Conservation (phyloP, 2,113 vertebrate species). For the Campylomormyrus tamandua region DNA sequence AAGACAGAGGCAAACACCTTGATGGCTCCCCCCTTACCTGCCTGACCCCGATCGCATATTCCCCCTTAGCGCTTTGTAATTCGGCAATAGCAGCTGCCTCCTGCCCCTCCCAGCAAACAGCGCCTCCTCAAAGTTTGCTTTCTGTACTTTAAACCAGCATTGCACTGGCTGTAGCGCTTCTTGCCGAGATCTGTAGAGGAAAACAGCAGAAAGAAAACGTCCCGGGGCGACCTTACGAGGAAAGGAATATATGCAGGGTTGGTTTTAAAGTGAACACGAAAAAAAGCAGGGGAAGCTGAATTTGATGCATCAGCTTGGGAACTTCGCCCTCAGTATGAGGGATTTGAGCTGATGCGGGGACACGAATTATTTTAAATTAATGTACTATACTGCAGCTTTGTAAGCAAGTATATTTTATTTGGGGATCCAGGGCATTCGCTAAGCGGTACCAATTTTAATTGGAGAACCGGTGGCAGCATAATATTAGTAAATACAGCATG, state of each 20-base stretch:
- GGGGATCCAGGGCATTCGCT: conserved; percentile 3
- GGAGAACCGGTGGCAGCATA: conserved; percentile 37
- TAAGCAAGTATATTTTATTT: conserved; percentile 31
- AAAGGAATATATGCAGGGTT: neutral
- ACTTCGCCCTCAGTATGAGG: conserved; percentile 50
- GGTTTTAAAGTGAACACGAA: conserved; percentile 18
- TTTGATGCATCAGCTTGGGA: conserved; percentile 41
- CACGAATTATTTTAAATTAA: neutral
- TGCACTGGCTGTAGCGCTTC: conserved; percentile 39
- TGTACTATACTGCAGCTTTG: conserved; percentile 33
- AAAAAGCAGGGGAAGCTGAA: conserved; percentile 26
- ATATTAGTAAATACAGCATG: conserved; percentile 52
- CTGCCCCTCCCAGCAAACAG: conserved; percentile 58
- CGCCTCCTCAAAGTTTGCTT: conserved; percentile 52
- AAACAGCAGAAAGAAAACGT: conserved; percentile 31
- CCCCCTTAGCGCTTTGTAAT: conserved; percentile 15
- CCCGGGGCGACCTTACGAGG: conserved; percentile 34
- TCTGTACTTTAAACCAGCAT: conserved; percentile 23
- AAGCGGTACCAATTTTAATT: neutral
- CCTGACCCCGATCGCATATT: neutral
- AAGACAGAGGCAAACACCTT: conserved; percentile 24
- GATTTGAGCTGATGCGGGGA: conserved; percentile 41
- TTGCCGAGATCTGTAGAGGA: conserved; percentile 29
- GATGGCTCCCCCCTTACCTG: conserved; percentile 6
- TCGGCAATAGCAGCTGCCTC: conserved; percentile 23